Conservation (phyloP, 1,140 invertebrate genomes). For the Heliconius himera region DNA sequence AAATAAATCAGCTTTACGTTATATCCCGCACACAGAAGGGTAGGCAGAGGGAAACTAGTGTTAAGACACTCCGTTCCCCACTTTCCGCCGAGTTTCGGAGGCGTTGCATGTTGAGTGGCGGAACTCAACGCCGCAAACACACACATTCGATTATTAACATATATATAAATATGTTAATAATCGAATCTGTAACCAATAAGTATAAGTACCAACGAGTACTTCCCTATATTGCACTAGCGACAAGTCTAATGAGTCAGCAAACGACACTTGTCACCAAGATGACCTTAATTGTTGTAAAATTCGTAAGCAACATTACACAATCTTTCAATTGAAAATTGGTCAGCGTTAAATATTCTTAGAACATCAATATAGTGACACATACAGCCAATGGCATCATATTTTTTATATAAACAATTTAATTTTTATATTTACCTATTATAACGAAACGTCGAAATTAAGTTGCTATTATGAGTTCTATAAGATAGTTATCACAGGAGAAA, state of each 20-base stretch:
- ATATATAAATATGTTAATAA: no score
- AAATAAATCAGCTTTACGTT: no score
- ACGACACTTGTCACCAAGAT: not conserved
- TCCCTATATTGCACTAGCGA: not conserved
- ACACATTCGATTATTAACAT: no score
- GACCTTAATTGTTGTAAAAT: not conserved
- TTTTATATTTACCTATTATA: not conserved
- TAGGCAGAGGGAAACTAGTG: no score
- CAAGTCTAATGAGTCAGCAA: not conserved
- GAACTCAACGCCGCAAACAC: no score
- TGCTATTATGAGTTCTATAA: not conserved
- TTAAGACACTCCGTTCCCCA: no score
- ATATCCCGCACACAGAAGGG: no score
- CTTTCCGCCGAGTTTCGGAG: no score
- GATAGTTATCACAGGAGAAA: no score
- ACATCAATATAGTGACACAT: not conserved
- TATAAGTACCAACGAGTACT: no score
- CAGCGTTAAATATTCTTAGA: slow-evolving; percentile 4
- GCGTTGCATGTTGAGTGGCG: no score
- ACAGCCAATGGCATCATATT: not conserved
- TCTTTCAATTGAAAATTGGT: slow-evolving; percentile 13
- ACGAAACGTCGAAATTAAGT: not conserved
- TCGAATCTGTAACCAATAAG: no score
- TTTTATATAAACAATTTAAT: not conserved
- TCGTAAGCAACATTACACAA: slow-evolving; percentile 11